Conservation (phyloP, 2,888 invertebrate species). For the Sycophila texana region DNA sequence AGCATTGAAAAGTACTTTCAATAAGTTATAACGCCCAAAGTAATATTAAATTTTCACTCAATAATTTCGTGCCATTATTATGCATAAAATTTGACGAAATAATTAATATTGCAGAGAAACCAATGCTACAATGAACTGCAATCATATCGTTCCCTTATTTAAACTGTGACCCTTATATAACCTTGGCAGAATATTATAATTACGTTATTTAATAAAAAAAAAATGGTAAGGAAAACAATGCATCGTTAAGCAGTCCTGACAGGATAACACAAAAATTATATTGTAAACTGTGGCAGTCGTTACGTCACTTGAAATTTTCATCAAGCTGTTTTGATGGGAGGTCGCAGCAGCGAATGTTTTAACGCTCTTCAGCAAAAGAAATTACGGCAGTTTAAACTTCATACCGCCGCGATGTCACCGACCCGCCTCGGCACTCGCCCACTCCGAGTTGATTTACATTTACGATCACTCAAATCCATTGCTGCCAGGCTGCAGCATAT, state of each 20-base stretch:
- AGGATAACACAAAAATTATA: conserved; percentile 12
- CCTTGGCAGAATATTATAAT: too few species aligned
- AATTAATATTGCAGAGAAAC: too few species aligned
- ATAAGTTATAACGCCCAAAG: too few species aligned
- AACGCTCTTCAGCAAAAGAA: conserved; percentile 20
- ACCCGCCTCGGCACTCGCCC: background rate
- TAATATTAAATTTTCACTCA: too few species aligned
- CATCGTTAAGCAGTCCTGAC: background rate
- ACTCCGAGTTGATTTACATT: conserved; percentile 65
- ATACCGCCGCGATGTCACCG: conserved; percentile 1
- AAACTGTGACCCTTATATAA: too few species aligned
- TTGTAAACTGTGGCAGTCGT: background rate
- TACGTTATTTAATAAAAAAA: too few species aligned
- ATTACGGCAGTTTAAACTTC: conserved; percentile 44
- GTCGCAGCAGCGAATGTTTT: conserved; percentile 15
- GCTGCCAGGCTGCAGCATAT: conserved; percentile 63
- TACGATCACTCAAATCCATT: conserved; percentile 65
- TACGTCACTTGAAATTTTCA: conserved; percentile 34
- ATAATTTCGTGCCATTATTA: too few species aligned
- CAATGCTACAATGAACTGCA: too few species aligned
- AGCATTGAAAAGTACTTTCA: too few species aligned
- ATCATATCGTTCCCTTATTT: too few species aligned
- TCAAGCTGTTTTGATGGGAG: conserved; percentile 7
- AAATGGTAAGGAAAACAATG: too few species aligned
- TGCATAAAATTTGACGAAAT: too few species aligned